Evolutionary conservation across 1,140 invertebrate genomes (phyloP), one percentile per base, ranked within the genome.

Genomic region (Drosophila lacertosa): DNA sequence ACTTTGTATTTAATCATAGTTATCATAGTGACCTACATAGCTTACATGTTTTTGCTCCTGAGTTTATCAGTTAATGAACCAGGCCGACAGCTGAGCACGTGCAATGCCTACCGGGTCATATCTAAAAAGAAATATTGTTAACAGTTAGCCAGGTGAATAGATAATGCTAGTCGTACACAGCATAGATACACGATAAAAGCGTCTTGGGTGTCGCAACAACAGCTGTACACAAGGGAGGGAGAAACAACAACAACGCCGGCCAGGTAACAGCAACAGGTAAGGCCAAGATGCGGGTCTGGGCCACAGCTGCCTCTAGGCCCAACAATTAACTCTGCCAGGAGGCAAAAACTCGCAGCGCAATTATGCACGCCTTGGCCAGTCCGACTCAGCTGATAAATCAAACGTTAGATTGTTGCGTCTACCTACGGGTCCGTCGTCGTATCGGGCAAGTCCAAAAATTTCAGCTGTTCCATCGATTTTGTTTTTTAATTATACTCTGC

Each of bases 261-360:
- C 62, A 64, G 77, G 76, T 79, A 81, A 75, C 72, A 66, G 80
- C 72, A 66, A 74, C 81, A 80, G 80, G 80, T 77, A 86, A 64
- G 68, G 44, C 24, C 44, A 54, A 53, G 39, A 69, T 82, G 78
- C 73, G 79, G 79, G 65, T 50, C 32, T 29, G 11, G 3, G 18
- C 29, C 26, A 62, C 79, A 69, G 77, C 77, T 80, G 80, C 58
- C 60, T 50, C 32, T 24, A 13, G 51, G 45, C 51, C 44, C 42
- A 29, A 22, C 67, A 80, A 83, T 83, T 76, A 84, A 76, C 73
- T 72, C 70, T 70, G 57, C 62, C 75, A 73, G 69, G 45, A 58
- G 42, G 48, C 47, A 37, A 9, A 55, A 75, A 71, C 71, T 79
- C 58, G 39, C 57, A 62, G 44, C 80, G 44, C 75, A 72, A 84